A percentile compares a stretch with the other conserved stretches of the same genome.
phyloP scores from a whole-genome alignment of 1,140 invertebrate species.

The Drosophila murphyi region DNA sequence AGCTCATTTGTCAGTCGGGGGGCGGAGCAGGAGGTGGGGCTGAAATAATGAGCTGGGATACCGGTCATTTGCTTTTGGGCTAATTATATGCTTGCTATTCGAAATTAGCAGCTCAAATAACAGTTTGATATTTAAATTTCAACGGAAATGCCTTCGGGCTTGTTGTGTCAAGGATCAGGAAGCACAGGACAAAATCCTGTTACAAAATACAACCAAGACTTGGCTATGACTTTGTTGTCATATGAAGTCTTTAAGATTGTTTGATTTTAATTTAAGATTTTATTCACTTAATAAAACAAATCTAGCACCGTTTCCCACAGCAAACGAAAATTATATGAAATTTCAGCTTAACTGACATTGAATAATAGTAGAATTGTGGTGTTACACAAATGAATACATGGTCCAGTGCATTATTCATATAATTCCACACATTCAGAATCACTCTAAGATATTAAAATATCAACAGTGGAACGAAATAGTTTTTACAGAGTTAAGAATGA shows the following conservation, averaged over 20 bases:
- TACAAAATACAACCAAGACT: background rate
- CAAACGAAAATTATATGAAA: too few relatives aligned
- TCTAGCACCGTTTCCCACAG: too few relatives aligned
- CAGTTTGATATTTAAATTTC: slow-evolving; percentile 26
- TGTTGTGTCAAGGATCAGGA: slow-evolving; percentile 19
- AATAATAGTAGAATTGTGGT: too few relatives aligned
- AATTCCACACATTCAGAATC: too few relatives aligned
- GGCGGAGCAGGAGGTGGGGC: background rate
- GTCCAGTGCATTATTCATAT: too few relatives aligned
- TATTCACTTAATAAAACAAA: too few relatives aligned
- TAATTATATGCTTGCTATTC: slow-evolving; percentile 41
- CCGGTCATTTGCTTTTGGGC: background rate
- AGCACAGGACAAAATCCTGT: background rate
- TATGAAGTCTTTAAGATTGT: too few relatives aligned
- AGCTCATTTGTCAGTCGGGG: slow-evolving; percentile 33
- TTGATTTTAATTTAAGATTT: too few relatives aligned
- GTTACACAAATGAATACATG: too few relatives aligned
- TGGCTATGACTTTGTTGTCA: background rate
- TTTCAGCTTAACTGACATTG: too few relatives aligned
- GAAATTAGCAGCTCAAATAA: slow-evolving; percentile 46
- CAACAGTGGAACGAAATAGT: background rate
- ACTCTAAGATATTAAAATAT: background rate
- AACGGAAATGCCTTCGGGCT: slow-evolving; percentile 11
- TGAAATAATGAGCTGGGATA: slow-evolving; percentile 6
- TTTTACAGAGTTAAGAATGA: too few relatives aligned